A percentile compares a stretch with the other conserved stretches of the same genome.
phyloP scores from a whole-genome alignment of 2,113 vertebrate species.

The Talpa occidentalis region DNA sequence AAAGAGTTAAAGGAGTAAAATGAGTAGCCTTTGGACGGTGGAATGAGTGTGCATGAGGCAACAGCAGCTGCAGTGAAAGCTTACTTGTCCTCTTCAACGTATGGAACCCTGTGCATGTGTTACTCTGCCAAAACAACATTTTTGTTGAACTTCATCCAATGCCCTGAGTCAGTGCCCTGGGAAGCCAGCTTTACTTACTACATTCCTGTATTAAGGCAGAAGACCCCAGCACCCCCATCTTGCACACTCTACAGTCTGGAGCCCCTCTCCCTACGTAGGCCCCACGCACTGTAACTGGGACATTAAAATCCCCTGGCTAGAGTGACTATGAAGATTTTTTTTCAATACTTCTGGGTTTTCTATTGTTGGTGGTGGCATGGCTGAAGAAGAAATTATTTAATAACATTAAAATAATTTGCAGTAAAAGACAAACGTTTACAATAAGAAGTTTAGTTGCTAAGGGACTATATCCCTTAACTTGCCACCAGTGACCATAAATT shows the following conservation, averaged over 20 bases:
- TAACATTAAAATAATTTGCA: conserved; percentile 24
- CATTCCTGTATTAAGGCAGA: not conserved
- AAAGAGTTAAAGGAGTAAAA: not conserved
- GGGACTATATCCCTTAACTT: not conserved
- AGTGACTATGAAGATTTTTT: not conserved
- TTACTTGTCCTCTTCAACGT: not conserved
- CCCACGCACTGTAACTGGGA: not conserved
- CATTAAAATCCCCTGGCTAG: not conserved
- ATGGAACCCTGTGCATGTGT: not conserved
- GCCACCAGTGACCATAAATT: not conserved
- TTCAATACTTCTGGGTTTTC: conserved; percentile 16
- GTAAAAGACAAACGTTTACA: not conserved
- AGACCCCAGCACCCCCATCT: not conserved
- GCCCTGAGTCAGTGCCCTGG: not conserved
- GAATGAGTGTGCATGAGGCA: not conserved
- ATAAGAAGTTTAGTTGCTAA: not conserved
- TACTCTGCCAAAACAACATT: not conserved
- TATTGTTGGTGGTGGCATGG: not conserved
- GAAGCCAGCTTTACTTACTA: not conserved
- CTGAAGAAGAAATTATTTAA: not conserved
- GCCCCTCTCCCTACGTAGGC: not conserved
- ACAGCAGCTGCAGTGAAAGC: not conserved
- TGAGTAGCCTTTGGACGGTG: not conserved
- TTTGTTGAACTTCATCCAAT: not conserved
- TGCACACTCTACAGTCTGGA: not conserved